Evolutionary conservation across 1,140 invertebrate genomes (phyloP).

Genomic region (Drosophila mojavensis): DNA sequence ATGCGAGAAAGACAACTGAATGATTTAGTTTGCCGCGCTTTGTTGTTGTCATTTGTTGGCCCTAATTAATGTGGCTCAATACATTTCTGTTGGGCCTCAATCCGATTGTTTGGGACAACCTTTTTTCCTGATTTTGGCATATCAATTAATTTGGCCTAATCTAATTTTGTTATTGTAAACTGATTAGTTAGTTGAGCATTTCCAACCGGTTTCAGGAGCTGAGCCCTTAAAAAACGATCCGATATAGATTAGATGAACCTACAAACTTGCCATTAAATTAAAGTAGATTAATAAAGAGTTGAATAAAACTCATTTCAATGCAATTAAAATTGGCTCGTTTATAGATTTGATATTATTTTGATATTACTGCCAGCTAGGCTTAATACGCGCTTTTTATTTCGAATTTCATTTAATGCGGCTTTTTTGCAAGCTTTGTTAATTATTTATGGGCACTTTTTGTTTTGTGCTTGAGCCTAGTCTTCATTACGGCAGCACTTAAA

Average conservation of each 20-base stretch:
- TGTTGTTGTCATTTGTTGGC: constrained; percentile 28
- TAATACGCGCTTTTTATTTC: neutral
- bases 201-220: constrained; percentile 11
- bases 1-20: constrained; percentile 48
- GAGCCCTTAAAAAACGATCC: neutral
- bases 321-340: neutral
- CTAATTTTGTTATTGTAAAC: constrained; percentile 63
- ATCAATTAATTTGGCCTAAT: constrained; percentile 57
- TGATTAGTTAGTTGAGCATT: constrained; percentile 39
- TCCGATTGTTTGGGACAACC: constrained; percentile 8
- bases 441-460: constrained; percentile 8
- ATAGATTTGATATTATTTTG: neutral
- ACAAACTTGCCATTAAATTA: neutral
- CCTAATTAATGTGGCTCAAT: constrained; percentile 67
- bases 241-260: constrained; percentile 8
- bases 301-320: constrained; percentile 4
- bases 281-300: constrained; percentile 18
- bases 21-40: constrained; percentile 57
- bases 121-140: constrained; percentile 14
- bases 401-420: constrained; percentile 1
- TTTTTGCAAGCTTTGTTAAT: neutral
- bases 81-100: constrained; percentile 48
- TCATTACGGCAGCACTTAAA: neutral
- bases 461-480: too few species aligned
- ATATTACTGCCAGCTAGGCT: neutral